These are phyloP conservation scores for Stenolophus ochropezus DNA, from an alignment of 2,888 invertebrate species.

Conservation along the genomic window DNA sequence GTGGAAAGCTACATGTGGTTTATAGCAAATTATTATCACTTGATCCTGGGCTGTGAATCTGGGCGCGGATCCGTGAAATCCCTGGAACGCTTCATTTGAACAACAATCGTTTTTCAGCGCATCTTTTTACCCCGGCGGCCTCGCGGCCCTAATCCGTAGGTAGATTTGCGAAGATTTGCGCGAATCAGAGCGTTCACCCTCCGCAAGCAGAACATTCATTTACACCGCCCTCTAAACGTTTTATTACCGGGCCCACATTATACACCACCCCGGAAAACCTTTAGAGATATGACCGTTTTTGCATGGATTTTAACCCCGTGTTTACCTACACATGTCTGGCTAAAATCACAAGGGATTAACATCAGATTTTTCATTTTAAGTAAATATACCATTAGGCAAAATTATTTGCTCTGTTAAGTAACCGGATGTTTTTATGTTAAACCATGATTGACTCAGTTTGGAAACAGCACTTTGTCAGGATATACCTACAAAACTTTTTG, in stretches of 20 bases:
- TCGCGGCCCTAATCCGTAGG: constrained; percentile 5
- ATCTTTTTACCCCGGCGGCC: constrained; percentile 3
- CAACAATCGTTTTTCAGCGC: constrained; percentile 31
- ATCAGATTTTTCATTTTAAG: not conserved
- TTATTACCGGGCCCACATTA: constrained; percentile 11
- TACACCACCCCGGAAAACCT: not conserved
- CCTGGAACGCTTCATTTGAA: constrained; percentile 27
- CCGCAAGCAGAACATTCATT: constrained; percentile 18
- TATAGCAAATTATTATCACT: constrained; percentile 37
- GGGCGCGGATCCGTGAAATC: constrained; percentile 18
- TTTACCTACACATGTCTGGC: constrained; percentile 9
- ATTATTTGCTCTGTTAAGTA: too few species aligned
- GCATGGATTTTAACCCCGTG: not conserved
- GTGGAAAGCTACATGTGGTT: constrained; percentile 24
- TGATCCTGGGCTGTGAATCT: not conserved
- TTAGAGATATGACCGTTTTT: constrained; percentile 17
- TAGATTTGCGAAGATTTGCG: constrained; percentile 32
- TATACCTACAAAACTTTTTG: too few species aligned
- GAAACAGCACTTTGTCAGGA: too few species aligned
- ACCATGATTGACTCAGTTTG: too few species aligned
- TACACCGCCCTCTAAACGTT: constrained; percentile 16
- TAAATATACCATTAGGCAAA: not conserved
- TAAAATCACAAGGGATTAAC: not conserved
- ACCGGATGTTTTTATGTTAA: too few species aligned
- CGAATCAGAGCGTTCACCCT: constrained; percentile 19